Base-by-base conservation (phyloP, 1,140 invertebrate species). In the Cepaea nemoralis region DNA sequence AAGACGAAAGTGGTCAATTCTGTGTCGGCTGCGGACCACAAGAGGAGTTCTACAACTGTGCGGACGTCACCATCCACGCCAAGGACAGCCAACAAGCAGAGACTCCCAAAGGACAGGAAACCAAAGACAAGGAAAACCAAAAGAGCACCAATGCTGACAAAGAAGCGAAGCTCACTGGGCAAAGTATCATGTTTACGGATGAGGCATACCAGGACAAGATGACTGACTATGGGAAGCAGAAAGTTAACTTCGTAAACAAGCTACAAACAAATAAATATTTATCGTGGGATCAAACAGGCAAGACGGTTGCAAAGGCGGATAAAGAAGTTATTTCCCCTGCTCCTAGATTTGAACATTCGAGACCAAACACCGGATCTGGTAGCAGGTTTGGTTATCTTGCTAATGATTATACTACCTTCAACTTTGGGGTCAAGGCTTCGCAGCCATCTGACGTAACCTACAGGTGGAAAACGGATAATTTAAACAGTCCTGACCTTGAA, bases 11-110 rank as follows among this genome's bases (percentile, higher is more conserved):
- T 39, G 48, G 67, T n/a, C 39, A 82, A 48, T 84, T 83, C 67
- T 87, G 85, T 45, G 39, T 86, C 14, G 86, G 86, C 19, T 87
- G 85, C 69, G 86, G 86, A 14, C 86, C 86, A 0, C 86, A 87
- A 40, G 85, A 86, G 48, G 84, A 85, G 66, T 86, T 85, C 45
- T 84, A 83, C 79, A 83, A 85, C 69, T 83, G 82, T 59, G 70
- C 81, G 0, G 81, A 82, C 75, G 66, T 82, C n/a, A 71, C 40
- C 2, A 71, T 82, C 31, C 63, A 67, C 24, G 22, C 74, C 45
- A 55, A 50, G 33, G 42, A 48, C 45, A n/a, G 14, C 31, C n/a
- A 55, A 45, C n/a, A n/a, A 33, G 37, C 14, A 10, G 27, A 12
- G 14, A 48, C 16, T 14, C 19, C 39, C 50, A 31, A 33, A 39